These are phyloP conservation scores for Octomys mimax DNA, from an alignment of 2,797 vertebrate species.

Conservation along the genomic window DNA sequence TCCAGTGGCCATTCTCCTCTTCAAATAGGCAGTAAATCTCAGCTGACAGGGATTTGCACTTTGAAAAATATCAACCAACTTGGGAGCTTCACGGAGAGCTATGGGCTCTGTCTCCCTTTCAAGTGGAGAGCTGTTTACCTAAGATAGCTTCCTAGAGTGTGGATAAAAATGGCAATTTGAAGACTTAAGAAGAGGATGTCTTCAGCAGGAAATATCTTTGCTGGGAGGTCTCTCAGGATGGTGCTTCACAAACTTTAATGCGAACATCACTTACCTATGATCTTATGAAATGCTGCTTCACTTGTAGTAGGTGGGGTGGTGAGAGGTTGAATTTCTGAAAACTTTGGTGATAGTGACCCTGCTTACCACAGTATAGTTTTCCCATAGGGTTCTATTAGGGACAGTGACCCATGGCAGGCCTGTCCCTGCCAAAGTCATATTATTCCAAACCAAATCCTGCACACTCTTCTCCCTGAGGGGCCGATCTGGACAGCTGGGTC, in stretches of 20 bases:
- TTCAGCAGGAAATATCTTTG: background rate
- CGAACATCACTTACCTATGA: background rate
- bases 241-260: accelerated
- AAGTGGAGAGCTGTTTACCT: background rate
- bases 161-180: background rate
- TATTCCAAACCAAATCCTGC: background rate
- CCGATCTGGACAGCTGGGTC: background rate
- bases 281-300: background rate
- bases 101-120: slow-evolving; percentile 1
- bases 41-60: slow-evolving; percentile 86
- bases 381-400: background rate
- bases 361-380: background rate
- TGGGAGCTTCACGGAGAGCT: slow-evolving; percentile 28
- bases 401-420: background rate
- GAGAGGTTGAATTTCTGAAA: background rate
- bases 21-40: slow-evolving; percentile 87
- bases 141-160: background rate
- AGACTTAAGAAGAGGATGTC: background rate
- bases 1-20: slow-evolving; percentile 87
- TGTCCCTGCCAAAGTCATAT: background rate
- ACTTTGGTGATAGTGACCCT: background rate
- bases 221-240: background rate
- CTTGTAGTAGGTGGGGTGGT: background rate
- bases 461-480: background rate
- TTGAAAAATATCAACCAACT: slow-evolving; percentile 87